phyloP scores from a whole-genome alignment of 2,797 vertebrate species.

The Fringilla coelebs region DNA sequence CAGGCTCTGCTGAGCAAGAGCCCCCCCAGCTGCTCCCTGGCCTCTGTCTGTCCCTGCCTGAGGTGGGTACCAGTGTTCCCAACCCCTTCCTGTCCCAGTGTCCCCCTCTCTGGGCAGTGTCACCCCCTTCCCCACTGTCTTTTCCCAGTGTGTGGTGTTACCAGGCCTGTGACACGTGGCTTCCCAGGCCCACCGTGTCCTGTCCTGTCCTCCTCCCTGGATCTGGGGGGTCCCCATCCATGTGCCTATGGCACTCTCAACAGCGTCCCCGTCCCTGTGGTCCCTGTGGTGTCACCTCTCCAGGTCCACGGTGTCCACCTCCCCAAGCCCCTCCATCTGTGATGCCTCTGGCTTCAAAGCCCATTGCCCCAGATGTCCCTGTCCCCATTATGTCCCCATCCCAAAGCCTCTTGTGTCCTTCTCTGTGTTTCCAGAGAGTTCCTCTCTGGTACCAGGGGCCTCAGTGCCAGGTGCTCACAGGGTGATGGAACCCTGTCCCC shows the following conservation, averaged over 20 bases:
- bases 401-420: neutral
- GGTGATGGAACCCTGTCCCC: neutral
- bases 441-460: neutral
- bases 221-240: neutral
- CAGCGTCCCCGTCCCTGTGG: neutral
- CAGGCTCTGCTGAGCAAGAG: slow-evolving; percentile 40
- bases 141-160: neutral
- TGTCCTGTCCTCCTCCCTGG: neutral
- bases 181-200: rapidly evolving
- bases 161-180: neutral
- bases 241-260: rapidly evolving
- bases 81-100: rapidly evolving
- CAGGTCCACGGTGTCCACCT: too few species aligned
- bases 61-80: slow-evolving; percentile 39
- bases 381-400: neutral
- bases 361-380: neutral
- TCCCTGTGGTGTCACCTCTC: neutral
- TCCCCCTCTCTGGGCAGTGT: neutral
- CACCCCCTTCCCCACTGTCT: neutral
- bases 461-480: rapidly evolving
- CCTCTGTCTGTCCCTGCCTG: slow-evolving; percentile 54
- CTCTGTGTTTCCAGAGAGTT: neutral
- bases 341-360: neutral
- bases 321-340: neutral
- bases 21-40: slow-evolving; percentile 18